phyloP scores from a whole-genome alignment of 35 echinoderm and acorn worm genomes.

The Hemicentrotus pulcherrimus region DNA sequence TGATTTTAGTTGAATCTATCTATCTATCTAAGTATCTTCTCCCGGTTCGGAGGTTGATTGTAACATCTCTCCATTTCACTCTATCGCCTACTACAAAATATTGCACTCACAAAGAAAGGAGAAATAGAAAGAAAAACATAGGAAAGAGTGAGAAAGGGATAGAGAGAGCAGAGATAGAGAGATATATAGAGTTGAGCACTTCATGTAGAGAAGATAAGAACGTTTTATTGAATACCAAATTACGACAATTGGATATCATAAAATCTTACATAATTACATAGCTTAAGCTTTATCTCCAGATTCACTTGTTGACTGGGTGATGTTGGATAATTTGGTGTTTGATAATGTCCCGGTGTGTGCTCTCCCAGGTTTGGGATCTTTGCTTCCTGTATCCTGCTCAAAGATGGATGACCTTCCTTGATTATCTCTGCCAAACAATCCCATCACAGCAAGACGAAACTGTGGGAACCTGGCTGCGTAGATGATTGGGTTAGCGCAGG shows the following conservation, averaged over 20 bases:
- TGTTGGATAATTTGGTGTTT: neutral
- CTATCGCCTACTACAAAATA: no score
- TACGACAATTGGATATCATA: no score
- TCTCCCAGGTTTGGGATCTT: neutral
- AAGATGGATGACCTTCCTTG: neutral
- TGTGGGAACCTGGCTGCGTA: slow-evolving; percentile 12
- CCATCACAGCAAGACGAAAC: neutral
- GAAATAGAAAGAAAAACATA: neutral
- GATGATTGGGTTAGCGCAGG: slow-evolving; percentile 34
- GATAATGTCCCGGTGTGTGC: neutral
- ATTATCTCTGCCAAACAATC: neutral
- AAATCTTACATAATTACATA: neutral
- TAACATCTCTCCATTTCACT: no score
- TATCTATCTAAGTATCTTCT: no score
- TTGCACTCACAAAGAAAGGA: neutral
- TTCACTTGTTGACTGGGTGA: neutral
- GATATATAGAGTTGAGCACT: no score
- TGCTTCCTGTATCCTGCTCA: slow-evolving; percentile 23
- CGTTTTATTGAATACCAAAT: no score
- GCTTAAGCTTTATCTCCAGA: neutral
- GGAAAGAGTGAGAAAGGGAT: neutral
- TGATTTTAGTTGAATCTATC: no score
- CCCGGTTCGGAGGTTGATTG: no score
- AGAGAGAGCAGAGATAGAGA: neutral
- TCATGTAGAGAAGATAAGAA: no score